These are phyloP conservation scores for Chrysotoxum bicinctum DNA, from an alignment of 2,888 invertebrate species.

Conservation along the genomic window DNA sequence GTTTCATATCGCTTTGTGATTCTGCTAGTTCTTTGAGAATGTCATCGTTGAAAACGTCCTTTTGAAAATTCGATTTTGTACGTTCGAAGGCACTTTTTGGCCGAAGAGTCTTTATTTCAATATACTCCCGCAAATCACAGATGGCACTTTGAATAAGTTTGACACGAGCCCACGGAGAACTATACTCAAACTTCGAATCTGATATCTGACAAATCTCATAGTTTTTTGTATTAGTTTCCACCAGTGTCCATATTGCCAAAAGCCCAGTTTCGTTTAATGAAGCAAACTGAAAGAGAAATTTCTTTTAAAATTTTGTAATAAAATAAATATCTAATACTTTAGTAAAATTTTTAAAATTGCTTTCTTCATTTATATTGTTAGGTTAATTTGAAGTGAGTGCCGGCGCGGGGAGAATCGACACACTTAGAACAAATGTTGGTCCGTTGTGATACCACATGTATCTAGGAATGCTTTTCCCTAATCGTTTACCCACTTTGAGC, in stretches of 20 bases:
- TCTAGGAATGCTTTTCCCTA: too few relatives aligned
- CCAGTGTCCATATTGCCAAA: conserved; percentile 81
- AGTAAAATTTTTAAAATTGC: too few relatives aligned
- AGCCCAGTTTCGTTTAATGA: conserved; percentile 81
- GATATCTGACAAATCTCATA: conserved; percentile 15
- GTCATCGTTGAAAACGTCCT: conserved; percentile 80
- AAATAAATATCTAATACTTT: neutral
- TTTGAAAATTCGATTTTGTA: conserved; percentile 80
- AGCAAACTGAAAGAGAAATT: conserved; percentile 78
- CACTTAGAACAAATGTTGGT: too few relatives aligned
- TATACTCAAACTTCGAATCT: conserved; percentile 75
- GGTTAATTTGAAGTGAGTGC: too few relatives aligned
- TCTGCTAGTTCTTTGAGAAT: conserved; percentile 79
- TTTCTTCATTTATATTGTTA: too few relatives aligned
- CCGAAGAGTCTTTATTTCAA: conserved; percentile 76
- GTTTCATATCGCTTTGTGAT: conserved; percentile 73
- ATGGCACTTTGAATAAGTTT: conserved; percentile 79
- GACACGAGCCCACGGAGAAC: conserved; percentile 80
- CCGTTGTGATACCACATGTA: too few relatives aligned
- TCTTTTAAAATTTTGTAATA: neutral
- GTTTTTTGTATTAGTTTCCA: conserved; percentile 75
- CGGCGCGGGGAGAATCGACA: too few relatives aligned
- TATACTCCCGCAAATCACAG: conserved; percentile 77
- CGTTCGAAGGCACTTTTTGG: conserved; percentile 78
- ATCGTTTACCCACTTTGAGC: too few relatives aligned